Evolutionary conservation across 2,797 vertebrate genomes (phyloP).

Genomic region (Neostethus bicornis): DNA sequence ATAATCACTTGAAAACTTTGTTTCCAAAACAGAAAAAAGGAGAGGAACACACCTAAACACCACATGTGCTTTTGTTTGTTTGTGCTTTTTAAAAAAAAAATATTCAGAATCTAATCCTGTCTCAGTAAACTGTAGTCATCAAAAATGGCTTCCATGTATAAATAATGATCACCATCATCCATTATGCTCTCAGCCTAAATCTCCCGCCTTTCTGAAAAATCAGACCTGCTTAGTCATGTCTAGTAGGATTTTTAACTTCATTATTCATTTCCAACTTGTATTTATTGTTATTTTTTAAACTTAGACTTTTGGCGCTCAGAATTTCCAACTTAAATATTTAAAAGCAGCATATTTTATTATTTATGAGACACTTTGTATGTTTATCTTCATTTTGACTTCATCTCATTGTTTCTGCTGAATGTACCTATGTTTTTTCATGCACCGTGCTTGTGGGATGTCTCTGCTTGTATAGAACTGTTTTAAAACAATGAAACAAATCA

Average conservation of each 20-base stretch:
- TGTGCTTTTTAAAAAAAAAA: constrained; percentile 10
- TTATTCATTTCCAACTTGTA: constrained; percentile 47
- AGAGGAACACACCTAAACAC: constrained; percentile 32
- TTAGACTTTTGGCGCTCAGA: constrained; percentile 25
- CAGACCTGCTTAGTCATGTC: constrained; percentile 5
- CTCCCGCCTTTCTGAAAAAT: constrained; percentile 25
- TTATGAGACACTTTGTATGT: constrained; percentile 66
- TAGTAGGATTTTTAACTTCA: constrained; percentile 42
- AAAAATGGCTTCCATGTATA: constrained; percentile 74
- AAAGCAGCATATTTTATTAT: constrained; percentile 78
- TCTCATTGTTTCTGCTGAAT: constrained; percentile 45
- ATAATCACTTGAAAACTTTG: constrained; percentile 72
- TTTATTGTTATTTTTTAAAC: constrained; percentile 60
- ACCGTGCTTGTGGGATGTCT: constrained; percentile 54
- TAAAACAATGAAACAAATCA: constrained; percentile 43
- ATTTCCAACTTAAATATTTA: constrained; percentile 48
- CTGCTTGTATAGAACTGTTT: constrained; percentile 64
- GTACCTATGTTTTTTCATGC: constrained; percentile 64
- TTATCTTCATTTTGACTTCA: constrained; percentile 33
- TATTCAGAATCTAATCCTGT: constrained; percentile 21
- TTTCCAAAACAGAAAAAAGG: constrained; percentile 68
- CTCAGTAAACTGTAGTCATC: constrained; percentile 60
- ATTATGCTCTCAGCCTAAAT: constrained; percentile 19
- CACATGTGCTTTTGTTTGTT: constrained; percentile 45
- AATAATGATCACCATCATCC: constrained; percentile 10